Evolutionary conservation across 1,140 invertebrate genomes (phyloP).

Genomic region (Berghia stephanieae): DNA sequence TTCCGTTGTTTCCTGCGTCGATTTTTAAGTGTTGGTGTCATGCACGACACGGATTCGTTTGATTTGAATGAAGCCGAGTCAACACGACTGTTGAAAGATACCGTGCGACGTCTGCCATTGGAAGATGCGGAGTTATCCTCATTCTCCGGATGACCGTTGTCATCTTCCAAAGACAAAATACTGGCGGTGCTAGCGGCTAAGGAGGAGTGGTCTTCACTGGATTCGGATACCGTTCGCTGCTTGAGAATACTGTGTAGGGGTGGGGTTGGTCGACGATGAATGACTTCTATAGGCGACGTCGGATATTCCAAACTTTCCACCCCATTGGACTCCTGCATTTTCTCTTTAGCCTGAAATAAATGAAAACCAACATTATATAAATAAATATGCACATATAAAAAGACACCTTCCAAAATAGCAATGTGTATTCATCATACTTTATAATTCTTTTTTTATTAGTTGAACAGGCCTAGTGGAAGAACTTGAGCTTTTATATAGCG

Average conservation of each 20-base stretch:
- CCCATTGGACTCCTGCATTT: background rate
- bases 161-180: slow-evolving; percentile 26
- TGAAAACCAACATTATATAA: too few relatives aligned
- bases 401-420: too few relatives aligned
- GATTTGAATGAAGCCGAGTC: slow-evolving; percentile 59
- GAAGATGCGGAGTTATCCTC: slow-evolving; percentile 38
- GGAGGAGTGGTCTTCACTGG: slow-evolving; percentile 60
- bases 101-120: slow-evolving; percentile 48
- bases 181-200: slow-evolving; percentile 20
- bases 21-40: slow-evolving; percentile 61
- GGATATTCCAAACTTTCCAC: slow-evolving; percentile 44
- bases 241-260: slow-evolving; percentile 64
- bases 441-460: too few relatives aligned
- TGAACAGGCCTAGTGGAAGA: too few relatives aligned
- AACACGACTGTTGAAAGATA: slow-evolving; percentile 61
- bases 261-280: slow-evolving; percentile 51
- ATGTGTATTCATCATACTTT: too few relatives aligned
- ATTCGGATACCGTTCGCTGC: slow-evolving; percentile 63
- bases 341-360: background rate
- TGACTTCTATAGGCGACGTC: slow-evolving; percentile 61
- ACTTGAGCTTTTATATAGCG: too few relatives aligned
- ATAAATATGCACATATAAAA: too few relatives aligned
- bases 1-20: slow-evolving; percentile 56
- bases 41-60: slow-evolving; percentile 52
- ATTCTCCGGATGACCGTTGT: slow-evolving; percentile 30